These are phyloP conservation scores for Dolichopus griseipennis DNA, from an alignment of 2,888 invertebrate genomes.

Conservation along the genomic window DNA sequence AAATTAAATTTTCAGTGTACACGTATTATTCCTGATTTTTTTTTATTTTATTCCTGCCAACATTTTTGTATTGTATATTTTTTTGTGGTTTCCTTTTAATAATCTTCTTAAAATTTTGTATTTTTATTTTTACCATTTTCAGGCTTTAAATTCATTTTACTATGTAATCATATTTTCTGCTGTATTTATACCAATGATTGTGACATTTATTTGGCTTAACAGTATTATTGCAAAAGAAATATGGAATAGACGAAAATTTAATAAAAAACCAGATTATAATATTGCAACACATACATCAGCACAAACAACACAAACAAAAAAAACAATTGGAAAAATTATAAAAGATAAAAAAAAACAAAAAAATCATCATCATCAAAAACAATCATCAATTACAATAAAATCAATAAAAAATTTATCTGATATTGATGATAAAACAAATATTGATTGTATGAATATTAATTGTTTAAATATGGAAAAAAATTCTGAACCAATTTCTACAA, in stretches of 20 bases:
- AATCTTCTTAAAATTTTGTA: too few species aligned
- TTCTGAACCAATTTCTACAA: neutral
- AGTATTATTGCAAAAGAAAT: slow-evolving; percentile 46
- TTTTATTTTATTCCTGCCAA: too few species aligned
- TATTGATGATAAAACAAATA: neutral
- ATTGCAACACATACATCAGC: neutral
- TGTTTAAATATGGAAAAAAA: neutral
- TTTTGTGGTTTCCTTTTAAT: neutral
- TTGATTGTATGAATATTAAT: neutral
- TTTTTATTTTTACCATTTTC: too few species aligned
- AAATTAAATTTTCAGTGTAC: too few species aligned
- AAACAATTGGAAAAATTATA: neutral
- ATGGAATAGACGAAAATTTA: slow-evolving; percentile 42
- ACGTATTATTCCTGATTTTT: too few species aligned
- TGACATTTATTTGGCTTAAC: slow-evolving; percentile 47
- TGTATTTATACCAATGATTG: slow-evolving; percentile 45
- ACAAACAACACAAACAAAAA: neutral
- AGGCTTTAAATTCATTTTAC: slow-evolving; percentile 32
- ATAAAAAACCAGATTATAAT: slow-evolving; percentile 9
- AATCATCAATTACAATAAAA: too few species aligned
- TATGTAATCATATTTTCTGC: slow-evolving; percentile 35
- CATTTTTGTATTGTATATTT: neutral
- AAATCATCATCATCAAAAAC: too few species aligned
- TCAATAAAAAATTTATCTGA: too few species aligned
- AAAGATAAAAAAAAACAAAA: too few species aligned